These are phyloP conservation scores for Pseudolycoriella hygida DNA, from an alignment of 2,888 invertebrate genomes.

Conservation along the genomic window DNA sequence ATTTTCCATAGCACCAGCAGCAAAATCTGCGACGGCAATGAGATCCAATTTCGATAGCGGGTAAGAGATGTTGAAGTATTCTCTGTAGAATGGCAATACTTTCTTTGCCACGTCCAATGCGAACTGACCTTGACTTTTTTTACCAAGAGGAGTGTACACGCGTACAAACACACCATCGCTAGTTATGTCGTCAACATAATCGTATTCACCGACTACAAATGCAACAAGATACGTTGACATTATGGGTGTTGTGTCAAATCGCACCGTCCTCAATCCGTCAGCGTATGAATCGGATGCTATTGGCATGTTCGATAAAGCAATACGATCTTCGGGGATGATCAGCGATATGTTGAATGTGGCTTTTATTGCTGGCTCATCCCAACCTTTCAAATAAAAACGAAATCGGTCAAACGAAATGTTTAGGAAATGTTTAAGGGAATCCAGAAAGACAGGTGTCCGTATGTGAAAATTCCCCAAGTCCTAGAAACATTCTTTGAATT, in stretches of 20 bases:
- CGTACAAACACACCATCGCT: conserved; percentile 65
- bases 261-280: conserved; percentile 35
- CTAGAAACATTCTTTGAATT: too few species aligned
- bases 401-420: too few species aligned
- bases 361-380: conserved; percentile 95
- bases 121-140: conserved; percentile 80
- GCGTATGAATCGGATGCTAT: conserved; percentile 31
- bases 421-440: too few species aligned
- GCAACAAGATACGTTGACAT: conserved; percentile 96
- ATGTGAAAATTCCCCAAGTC: too few species aligned
- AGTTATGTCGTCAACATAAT: conserved; percentile 73
- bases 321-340: conserved; percentile 59
- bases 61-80: conserved; percentile 88
- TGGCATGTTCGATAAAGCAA: conserved; percentile 89
- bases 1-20: conserved; percentile 95
- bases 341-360: conserved; percentile 84
- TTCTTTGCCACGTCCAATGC: conserved; percentile 84
- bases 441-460: too few species aligned
- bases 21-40: conserved; percentile 90
- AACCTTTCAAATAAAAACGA: too few species aligned
- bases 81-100: conserved; percentile 83
- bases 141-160: conserved; percentile 76
- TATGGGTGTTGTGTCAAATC: conserved; percentile 70
- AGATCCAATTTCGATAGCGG: conserved; percentile 92
- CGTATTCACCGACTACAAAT: conserved; percentile 87